Base-by-base conservation (phyloP, 2,888 invertebrate species). In the Acleris emargana region DNA sequence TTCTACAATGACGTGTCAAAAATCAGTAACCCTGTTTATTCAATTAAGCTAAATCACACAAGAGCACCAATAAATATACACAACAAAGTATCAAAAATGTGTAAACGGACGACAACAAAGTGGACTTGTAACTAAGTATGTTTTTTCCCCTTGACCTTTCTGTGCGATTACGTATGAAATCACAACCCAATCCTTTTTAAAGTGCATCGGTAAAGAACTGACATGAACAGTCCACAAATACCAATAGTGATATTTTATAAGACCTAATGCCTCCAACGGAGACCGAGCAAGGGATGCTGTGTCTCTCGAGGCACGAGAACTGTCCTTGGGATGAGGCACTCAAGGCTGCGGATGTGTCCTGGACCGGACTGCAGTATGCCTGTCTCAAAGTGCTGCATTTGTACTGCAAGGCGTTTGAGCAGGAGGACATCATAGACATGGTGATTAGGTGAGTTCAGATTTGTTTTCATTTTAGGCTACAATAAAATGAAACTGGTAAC, bases 361-460 rank as follows among this genome's bases (percentile, higher is more conserved):
- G 97, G 97, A 95, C 96, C n/a, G 97, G 97, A 54, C 94, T 97
- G 82, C 95, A 95, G 78, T 95, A 96, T 88, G 95, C 96, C 72
- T 97, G 97, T 86, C 94, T 97, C 72, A 95, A 96, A 90, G 95
- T 97, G 64, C 93, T 97, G 68, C 96, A 96, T 80, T 93, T 97
- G 63, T 97, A 97, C 91, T 97, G 97, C 91, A 97, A 97, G 87
- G 97, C 97, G 76, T 97, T 97, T 88, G 96, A 96, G 81, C 95
- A 95, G 81, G 95, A 95, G 86, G 96, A 96, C 91, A 94, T 96
- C 52, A 93, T 96, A 89, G 96, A 96, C 85, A 94, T 96, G 88
- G 95, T 96, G 77, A 95, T 96, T 89, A 95, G 96, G 96, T 96
- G 94, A 93, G 88, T 80, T 28, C 4, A 20, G 7, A 54, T 28